A percentile compares a stretch with the other conserved stretches of the same genome.
phyloP scores from a whole-genome alignment of 2,888 invertebrate genomes.

The Netelia virgata region DNA sequence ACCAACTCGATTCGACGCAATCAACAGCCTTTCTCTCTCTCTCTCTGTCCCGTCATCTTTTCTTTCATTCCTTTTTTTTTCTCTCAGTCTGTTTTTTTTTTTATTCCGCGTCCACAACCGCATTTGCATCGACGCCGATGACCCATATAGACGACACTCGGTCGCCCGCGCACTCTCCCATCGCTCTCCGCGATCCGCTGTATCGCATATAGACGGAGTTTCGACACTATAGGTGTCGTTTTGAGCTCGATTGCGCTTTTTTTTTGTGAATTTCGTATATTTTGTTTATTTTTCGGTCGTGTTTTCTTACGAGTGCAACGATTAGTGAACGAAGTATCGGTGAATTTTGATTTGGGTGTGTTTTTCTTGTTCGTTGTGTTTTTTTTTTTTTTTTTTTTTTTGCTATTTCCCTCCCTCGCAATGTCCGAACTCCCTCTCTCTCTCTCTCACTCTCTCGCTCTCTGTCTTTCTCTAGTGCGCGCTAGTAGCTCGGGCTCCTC shows the following conservation, averaged over 20 bases:
- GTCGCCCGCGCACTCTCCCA: slow-evolving; percentile 61
- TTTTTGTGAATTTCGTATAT: slow-evolving; percentile 3
- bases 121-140: slow-evolving; percentile 84
- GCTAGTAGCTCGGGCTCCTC: slow-evolving; percentile 4
- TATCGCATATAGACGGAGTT: not conserved
- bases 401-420: slow-evolving; percentile 61
- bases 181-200: not conserved
- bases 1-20: slow-evolving; percentile 54
- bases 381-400: slow-evolving; percentile 44
- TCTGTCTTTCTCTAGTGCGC: slow-evolving; percentile 24
- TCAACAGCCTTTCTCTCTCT: slow-evolving; percentile 25
- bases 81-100: slow-evolving; percentile 43
- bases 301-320: slow-evolving; percentile 14
- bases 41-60: slow-evolving; percentile 26
- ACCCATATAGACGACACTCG: slow-evolving; percentile 80
- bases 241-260: too few relatives aligned
- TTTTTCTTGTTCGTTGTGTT: not conserved
- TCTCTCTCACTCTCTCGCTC: too few relatives aligned
- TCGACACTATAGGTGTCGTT: not conserved
- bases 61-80: slow-evolving; percentile 8
- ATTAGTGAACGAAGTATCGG: not conserved
- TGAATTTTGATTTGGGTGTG: not conserved
- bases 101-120: slow-evolving; percentile 75
- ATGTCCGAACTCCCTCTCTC: slow-evolving; percentile 66
- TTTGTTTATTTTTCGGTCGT: not conserved